Evolutionary conservation across 2,113 vertebrate genomes (phyloP), one percentile per base, ranked within the genome.

Genomic region (Epinephelus fuscoguttatus): DNA sequence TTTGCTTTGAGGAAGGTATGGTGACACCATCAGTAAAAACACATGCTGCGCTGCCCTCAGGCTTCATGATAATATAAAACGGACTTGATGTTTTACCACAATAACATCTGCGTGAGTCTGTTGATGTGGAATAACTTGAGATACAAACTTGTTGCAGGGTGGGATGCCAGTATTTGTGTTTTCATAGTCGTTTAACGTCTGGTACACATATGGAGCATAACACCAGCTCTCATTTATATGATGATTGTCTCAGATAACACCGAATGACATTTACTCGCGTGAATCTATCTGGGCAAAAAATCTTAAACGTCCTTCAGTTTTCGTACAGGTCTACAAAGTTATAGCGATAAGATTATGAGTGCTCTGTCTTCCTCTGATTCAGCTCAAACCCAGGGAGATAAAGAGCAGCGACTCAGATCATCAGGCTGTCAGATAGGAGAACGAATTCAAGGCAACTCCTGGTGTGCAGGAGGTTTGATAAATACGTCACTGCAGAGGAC

Each of bases 401-500:
- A 91, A 87, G 80, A 86, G 82, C 81, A 78, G 73, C 10, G 49
- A 81, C 87, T 84, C 75, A 78, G 82, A 92, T 91, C 70, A 56
- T 67, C 80, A 17, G 60, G 75, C 86, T 86, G 86, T 91, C 89
- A 90, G 87, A 88, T 62, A 64, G 82, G 75, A 64, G 81, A 89
- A 80, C 64, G 1, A 86, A 89, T 86, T 84, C 70, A 77, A 90
- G 89, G 86, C 78, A 59, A 80, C 82, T 89, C 90, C 91, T 47
- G 81, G 76, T 80, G 89, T 81, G 87, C 83, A 62, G 88, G 78
- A 80, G 69, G 63, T 70, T 81, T 68, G 87, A 91, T 90, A 77
- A 85, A 89, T 88, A 87, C 82, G 84, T 88, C 80, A 82, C 88
- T 81, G 85, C 85, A 71, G 84, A 84, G 81, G 76, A 75, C 67